Evolutionary conservation across 92 coral and sea anemone species (phyloP), one percentile per base, ranked within the genome.

Genomic region (Plumapathes pennacea): DNA sequence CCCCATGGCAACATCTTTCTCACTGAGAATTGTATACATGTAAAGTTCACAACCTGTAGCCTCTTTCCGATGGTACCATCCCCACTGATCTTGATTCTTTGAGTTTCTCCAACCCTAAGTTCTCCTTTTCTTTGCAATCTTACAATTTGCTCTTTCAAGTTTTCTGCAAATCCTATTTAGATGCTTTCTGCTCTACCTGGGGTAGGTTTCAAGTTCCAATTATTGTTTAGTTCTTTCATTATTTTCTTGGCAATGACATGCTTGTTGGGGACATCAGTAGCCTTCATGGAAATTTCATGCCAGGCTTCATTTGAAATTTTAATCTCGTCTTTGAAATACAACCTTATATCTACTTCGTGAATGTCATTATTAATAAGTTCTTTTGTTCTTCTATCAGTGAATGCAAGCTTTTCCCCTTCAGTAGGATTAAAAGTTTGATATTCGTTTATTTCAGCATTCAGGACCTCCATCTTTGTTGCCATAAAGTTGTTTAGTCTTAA

Each of bases 1-100:
- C 21, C 46, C 52, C 82, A 65, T 76, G 25, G 83, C 83, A 18
- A 46, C 18, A 2, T 40, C 56, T 18, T 78, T 67, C 48, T 77
- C 84, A 69, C 60, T 77, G 4, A 44, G 21, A 58, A 58, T 2
- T 18, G 6, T 17, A 2, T 46, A 25, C 32, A 46, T 15, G 71
- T 64, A 18, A 64, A 46, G 32, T 64, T 64, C 17, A 49, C 47
- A 2, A 64, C 41, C 20, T 29, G 32, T 10, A 64, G 46, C 19
- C 71, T 29, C 61, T 64, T 64, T 15, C 71, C 71, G 30, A 48
- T 49, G 31, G 71, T 64, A 12, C 62, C 71, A 62, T 62, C 69
- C 5, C 69, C 60, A 62, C 65, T 58, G 27, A 58, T 4, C 26
- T 58, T 58, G 1, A 37, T 25, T 32, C 21, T 37, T 2, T n/a